phyloP scores from a whole-genome alignment of 2,797 vertebrate genomes.

The Eospalax fontanierii region DNA sequence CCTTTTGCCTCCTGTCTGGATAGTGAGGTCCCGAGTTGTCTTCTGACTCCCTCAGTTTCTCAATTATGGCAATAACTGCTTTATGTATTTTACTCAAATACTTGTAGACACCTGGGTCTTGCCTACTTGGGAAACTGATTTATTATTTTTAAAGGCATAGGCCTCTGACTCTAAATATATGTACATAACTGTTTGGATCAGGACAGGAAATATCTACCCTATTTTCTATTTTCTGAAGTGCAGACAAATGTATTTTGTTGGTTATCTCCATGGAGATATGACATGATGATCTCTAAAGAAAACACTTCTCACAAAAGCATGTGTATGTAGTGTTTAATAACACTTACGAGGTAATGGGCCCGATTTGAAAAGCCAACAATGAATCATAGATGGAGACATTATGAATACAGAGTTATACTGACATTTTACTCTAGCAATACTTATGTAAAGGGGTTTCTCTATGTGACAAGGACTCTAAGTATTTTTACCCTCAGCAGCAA shows the following conservation, averaged over 20 bases:
- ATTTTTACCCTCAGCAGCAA: background rate
- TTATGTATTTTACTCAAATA: background rate
- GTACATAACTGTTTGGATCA: background rate
- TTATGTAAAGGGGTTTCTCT: background rate
- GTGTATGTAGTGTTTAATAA: background rate
- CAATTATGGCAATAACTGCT: background rate
- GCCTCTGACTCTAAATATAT: background rate
- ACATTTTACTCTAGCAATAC: background rate
- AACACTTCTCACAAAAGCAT: background rate
- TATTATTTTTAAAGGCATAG: background rate
- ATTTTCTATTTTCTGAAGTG: background rate
- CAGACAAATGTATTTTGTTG: background rate
- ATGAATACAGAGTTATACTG: background rate
- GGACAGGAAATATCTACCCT: background rate
- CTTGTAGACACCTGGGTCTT: background rate
- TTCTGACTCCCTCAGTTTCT: background rate
- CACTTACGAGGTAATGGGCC: background rate
- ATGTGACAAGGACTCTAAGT: conserved; percentile 17
- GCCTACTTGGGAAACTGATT: background rate
- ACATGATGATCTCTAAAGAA: background rate
- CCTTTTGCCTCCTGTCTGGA: background rate
- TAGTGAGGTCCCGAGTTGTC: background rate
- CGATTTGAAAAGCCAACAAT: background rate
- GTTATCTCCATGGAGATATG: background rate
- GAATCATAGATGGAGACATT: background rate